phyloP scores from a whole-genome alignment of 2,888 invertebrate genomes.

The Exocentrus adspersus region DNA sequence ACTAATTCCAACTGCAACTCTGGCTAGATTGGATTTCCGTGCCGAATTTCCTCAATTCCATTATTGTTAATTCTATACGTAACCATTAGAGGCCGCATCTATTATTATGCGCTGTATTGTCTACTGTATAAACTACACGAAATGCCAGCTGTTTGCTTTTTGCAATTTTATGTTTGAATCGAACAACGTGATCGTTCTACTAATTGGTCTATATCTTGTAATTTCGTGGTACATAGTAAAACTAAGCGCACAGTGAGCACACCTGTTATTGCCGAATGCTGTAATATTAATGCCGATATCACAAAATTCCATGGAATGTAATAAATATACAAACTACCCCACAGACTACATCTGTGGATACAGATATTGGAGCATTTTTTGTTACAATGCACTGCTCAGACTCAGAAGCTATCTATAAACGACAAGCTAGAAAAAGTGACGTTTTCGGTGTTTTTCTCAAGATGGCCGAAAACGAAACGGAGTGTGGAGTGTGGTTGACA shows the following conservation, averaged over 20 bases:
- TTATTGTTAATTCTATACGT: conserved; percentile 27
- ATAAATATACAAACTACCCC: too few relatives aligned
- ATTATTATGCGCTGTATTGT: conserved; percentile 13
- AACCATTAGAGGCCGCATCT: conserved; percentile 8
- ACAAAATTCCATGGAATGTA: too few relatives aligned
- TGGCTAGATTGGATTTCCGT: conserved; percentile 26
- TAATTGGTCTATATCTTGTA: neutral
- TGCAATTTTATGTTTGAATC: neutral
- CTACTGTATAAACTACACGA: conserved; percentile 9
- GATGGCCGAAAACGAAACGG: too few relatives aligned
- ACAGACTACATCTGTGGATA: too few relatives aligned
- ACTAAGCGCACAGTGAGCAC: neutral
- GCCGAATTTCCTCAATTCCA: conserved; percentile 25
- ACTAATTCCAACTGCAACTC: conserved; percentile 18
- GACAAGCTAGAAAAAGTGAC: too few relatives aligned
- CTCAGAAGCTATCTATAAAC: too few relatives aligned
- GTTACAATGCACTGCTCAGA: too few relatives aligned
- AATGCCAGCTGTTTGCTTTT: conserved; percentile 9
- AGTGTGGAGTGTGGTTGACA: too few relatives aligned
- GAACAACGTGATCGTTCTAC: conserved; percentile 1
- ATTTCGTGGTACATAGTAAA: neutral
- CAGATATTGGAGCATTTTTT: too few relatives aligned
- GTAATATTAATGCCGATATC: too few relatives aligned
- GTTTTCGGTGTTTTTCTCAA: too few relatives aligned
- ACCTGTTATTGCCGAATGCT: too few relatives aligned